A percentile compares a stretch with the other conserved stretches of the same genome.
phyloP scores from a whole-genome alignment of 2,113 vertebrate species.

The Podocnemis expansa region DNA sequence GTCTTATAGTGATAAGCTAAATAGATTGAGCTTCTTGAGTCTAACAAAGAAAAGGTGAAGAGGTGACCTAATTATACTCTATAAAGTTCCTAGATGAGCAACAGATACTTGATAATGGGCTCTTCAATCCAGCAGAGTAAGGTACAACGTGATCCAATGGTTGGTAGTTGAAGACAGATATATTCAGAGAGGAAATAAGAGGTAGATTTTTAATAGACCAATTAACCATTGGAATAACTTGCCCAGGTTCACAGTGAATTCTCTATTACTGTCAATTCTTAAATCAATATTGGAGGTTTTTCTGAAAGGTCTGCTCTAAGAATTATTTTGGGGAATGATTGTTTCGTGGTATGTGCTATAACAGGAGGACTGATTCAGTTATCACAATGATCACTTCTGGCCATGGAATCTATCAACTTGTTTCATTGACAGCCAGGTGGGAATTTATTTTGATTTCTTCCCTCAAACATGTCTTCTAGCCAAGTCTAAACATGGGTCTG shows the following conservation, averaged over 20 bases:
- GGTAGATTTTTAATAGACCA: not conserved
- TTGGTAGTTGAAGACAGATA: not conserved
- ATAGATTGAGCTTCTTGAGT: not conserved
- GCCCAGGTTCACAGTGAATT: not conserved
- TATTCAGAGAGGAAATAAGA: not conserved
- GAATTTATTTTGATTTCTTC: not conserved
- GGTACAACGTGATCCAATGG: not conserved
- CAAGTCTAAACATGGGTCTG: not conserved
- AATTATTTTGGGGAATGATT: too few relatives aligned
- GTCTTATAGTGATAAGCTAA: not conserved
- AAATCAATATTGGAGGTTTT: not conserved
- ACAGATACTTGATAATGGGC: not conserved
- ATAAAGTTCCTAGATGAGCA: not conserved
- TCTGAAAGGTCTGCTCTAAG: too few relatives aligned
- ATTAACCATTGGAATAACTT: not conserved
- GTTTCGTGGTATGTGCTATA: not conserved
- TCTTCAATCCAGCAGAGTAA: not conserved
- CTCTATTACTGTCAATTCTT: not conserved
- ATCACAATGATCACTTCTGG: not conserved
- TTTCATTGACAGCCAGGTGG: fast-evolving
- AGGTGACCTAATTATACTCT: not conserved
- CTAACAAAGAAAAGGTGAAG: not conserved
- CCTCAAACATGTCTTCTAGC: not conserved
- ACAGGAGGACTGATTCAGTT: not conserved
- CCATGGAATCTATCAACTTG: not conserved